Conservation (phyloP, 2,888 invertebrate genomes). For the Eumerus sabulonum region DNA sequence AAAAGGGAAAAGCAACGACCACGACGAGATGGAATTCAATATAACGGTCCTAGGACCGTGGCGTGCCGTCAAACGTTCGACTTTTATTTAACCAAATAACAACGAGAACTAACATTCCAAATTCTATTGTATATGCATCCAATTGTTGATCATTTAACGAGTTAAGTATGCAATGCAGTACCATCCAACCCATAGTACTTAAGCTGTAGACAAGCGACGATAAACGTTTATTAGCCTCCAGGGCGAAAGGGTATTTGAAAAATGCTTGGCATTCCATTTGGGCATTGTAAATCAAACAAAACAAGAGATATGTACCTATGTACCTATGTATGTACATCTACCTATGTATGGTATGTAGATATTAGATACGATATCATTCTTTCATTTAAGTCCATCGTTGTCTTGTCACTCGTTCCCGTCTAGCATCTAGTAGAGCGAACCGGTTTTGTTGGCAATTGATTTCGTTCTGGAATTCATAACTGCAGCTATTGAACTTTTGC, state of each 20-base stretch:
- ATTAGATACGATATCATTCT: background rate
- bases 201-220: background rate
- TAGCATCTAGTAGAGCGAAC: constrained; percentile 11
- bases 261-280: constrained; percentile 56
- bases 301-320: constrained; percentile 3
- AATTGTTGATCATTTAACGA: constrained; percentile 67
- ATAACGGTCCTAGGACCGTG: constrained; percentile 48
- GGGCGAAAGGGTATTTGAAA: constrained; percentile 54
- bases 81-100: constrained; percentile 63
- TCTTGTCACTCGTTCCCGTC: background rate
- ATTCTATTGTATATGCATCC: constrained; percentile 67
- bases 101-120: constrained; percentile 65
- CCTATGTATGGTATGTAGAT: no score
- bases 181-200: constrained; percentile 28
- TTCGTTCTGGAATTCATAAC: constrained; percentile 43
- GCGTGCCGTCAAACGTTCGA: constrained; percentile 36
- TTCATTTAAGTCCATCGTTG: constrained; percentile 8
- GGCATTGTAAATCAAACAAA: constrained; percentile 35
- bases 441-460: constrained; percentile 31
- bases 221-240: no score
- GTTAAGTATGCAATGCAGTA: constrained; percentile 52
- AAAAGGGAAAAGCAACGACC: constrained; percentile 30
- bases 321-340: no score
- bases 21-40: constrained; percentile 57
- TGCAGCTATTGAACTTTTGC: constrained; percentile 47